Evolutionary conservation across 2,113 vertebrate genomes (phyloP).

Genomic region (Colaptes auratus): DNA sequence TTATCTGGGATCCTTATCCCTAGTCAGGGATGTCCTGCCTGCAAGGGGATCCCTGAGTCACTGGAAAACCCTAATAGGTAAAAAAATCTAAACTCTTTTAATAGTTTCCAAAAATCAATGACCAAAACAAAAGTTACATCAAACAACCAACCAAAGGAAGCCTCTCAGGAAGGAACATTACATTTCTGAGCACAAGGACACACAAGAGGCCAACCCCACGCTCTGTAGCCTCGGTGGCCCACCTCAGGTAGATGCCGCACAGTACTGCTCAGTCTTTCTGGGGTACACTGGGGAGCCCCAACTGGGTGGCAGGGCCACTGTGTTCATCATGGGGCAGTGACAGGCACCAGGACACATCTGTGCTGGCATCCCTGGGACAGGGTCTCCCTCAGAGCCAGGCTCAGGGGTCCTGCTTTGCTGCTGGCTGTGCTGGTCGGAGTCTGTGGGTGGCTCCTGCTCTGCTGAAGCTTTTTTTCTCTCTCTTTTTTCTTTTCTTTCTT

Average conservation of each 20-base stretch:
- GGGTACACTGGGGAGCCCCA: background rate
- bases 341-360: fast-evolving
- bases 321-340: fast-evolving
- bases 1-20: background rate
- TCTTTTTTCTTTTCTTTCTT: background rate
- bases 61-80: background rate
- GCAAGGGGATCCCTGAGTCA: background rate
- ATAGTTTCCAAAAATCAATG: slow-evolving; percentile 74
- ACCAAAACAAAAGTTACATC: background rate
- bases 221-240: background rate
- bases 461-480: background rate
- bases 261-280: background rate
- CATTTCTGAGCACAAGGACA: slow-evolving; percentile 48
- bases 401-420: background rate
- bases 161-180: slow-evolving; percentile 79
- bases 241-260: background rate
- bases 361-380: fast-evolving
- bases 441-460: background rate
- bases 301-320: background rate
- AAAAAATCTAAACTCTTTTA: slow-evolving; percentile 65
- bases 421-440: background rate
- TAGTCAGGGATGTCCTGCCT: background rate
- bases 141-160: slow-evolving; percentile 55
- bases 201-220: background rate
- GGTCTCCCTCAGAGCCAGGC: background rate